Percentiles rank a stretch among this genome's conserved stretches.
Conservation (phyloP, 2,888 invertebrate genomes). For the Euproctis similis region DNA sequence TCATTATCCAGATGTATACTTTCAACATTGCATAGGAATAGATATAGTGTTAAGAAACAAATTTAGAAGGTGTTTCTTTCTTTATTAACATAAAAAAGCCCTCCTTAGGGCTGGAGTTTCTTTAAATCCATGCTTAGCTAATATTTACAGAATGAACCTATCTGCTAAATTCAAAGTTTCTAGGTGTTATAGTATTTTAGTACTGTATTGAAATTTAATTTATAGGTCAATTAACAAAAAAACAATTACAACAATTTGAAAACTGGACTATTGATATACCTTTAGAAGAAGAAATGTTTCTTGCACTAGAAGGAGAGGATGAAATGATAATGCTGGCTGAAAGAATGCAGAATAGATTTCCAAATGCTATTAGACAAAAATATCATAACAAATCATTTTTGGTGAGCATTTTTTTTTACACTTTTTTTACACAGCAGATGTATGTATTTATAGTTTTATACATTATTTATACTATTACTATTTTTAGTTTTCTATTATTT, state of each 20-base stretch:
- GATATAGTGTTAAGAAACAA: neutral
- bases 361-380: slow-evolving; percentile 74
- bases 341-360: slow-evolving; percentile 83
- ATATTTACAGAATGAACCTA: too few relatives aligned
- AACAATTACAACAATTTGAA: slow-evolving; percentile 60
- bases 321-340: slow-evolving; percentile 84
- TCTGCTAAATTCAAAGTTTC: too few relatives aligned
- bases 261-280: slow-evolving; percentile 77
- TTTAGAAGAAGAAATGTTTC: slow-evolving; percentile 71
- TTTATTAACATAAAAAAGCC: too few relatives aligned
- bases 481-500: too few relatives aligned
- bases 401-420: slow-evolving; percentile 60
- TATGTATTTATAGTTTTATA: too few relatives aligned
- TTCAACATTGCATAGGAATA: neutral
- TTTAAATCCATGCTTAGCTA: too few relatives aligned
- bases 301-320: slow-evolving; percentile 84
- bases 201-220: too few relatives aligned
- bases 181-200: too few relatives aligned
- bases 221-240: slow-evolving; percentile 50
- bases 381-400: slow-evolving; percentile 78
- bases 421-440: too few relatives aligned
- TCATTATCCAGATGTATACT: neutral
- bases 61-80: neutral
- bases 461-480: too few relatives aligned
- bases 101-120: too few relatives aligned